Evolutionary conservation across 2,888 invertebrate genomes (phyloP), one percentile per base, ranked within the genome.

Genomic region (Phymatocera aterrima): DNA sequence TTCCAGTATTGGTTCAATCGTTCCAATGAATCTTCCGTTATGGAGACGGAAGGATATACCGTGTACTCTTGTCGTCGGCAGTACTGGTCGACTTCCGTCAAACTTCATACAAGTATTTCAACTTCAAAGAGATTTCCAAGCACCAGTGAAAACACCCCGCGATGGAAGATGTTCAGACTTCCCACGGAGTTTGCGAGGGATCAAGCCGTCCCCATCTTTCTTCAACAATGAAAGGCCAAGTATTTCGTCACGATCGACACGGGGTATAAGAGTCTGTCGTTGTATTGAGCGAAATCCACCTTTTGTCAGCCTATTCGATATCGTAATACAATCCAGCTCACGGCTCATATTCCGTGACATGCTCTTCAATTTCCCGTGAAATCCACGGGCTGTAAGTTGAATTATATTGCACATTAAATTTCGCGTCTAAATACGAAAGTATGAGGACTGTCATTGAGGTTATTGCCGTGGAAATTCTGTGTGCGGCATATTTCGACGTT

Each of bases 211-310:
- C 37, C n/a, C 15, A 57, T 18, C 37, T n/a, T 37, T 37, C 31
- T 34, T 64, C 61, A 64, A 64, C 37, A 64, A 18, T 21, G 37
- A n/a, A 64, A 37, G 37, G 61, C 18, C 34, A 18, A 37, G 61
- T 64, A 64, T 64, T 64, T 64, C 37, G 10, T 64, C 61, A 18
- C 37, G 37, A 64, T 64, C 34, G 37, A 15, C 61, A 21, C 10
- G 61, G 18, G 6, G 61, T 37, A 37, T 64, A 18, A 34, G 18
- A 37, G 43, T n/a, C 34, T 64, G 10, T 1, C 34, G 21, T 64
- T n/a, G n/a, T n/a, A n/a, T n/a, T 57, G 12, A 57, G 12, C 21
- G 28, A 21, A 57, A 57, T 57, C 57, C 28, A n/a, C 34, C 61
- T 2, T 64, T 64, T 34, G 61, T 64, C 34, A 64, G 61, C n/a